Evolutionary conservation across 2,888 invertebrate genomes (phyloP).

Genomic region (Cosmia pyralina): DNA sequence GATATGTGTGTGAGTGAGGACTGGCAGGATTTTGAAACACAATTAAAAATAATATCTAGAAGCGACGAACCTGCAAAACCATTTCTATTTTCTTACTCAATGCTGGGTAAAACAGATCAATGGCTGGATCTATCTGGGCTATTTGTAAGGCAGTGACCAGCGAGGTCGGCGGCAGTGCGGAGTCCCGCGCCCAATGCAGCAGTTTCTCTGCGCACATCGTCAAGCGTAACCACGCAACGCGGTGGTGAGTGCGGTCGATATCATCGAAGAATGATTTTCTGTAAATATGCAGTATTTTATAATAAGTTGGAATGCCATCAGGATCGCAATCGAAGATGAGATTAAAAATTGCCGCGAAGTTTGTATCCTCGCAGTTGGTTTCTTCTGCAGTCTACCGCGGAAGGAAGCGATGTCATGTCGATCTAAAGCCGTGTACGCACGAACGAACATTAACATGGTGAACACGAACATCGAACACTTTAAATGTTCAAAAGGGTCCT

Average conservation of each 20-base stretch:
- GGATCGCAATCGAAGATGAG: background rate
- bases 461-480: no score
- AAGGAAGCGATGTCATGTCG: no score
- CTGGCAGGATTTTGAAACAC: background rate
- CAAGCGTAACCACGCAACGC: constrained; percentile 81
- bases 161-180: constrained; percentile 79
- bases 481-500: no score
- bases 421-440: no score
- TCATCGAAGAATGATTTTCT: constrained; percentile 79
- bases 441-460: no score
- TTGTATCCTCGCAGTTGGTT: no score
- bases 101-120: constrained; percentile 80
- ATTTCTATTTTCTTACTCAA: constrained; percentile 71
- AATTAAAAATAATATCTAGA: background rate
- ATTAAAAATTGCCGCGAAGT: background rate
- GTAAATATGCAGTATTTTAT: constrained; percentile 43
- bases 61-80: constrained; percentile 70
- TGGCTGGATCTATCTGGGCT: constrained; percentile 81
- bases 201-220: constrained; percentile 72
- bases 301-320: background rate
- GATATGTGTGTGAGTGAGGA: no score
- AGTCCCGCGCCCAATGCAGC: constrained; percentile 78
- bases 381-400: no score
- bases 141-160: constrained; percentile 76
- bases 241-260: constrained; percentile 71